Evolutionary conservation across 1,140 invertebrate genomes (phyloP).

Genomic region (Ceratosolen solmsi): DNA sequence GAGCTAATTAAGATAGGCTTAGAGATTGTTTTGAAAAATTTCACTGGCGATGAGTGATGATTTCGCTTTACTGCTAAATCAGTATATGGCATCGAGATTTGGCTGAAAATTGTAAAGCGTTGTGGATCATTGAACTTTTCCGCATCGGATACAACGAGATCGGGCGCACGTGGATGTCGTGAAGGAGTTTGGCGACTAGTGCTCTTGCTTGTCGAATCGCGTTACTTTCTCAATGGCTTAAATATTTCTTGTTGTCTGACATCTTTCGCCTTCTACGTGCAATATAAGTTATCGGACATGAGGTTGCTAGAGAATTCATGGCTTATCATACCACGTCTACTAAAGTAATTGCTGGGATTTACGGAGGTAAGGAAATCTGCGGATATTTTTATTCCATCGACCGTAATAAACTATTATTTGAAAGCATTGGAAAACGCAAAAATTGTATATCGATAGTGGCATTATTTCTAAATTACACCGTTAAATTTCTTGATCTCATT

Average conservation of each 20-base stretch:
- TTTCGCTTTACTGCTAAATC: neutral
- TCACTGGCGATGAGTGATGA: too few relatives aligned
- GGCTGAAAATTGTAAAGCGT: neutral
- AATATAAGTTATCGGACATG: neutral
- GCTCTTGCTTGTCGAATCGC: neutral
- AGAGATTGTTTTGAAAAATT: neutral
- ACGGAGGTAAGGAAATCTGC: neutral
- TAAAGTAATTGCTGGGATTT: neutral
- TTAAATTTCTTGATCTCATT: too few relatives aligned
- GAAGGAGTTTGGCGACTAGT: neutral
- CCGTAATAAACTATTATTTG: too few relatives aligned
- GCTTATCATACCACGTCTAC: neutral
- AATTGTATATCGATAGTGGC: too few relatives aligned
- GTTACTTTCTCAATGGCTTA: neutral
- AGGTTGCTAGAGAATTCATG: neutral
- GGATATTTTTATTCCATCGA: too few relatives aligned
- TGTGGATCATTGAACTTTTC: slow-evolving; percentile 4
- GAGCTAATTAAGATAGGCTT: neutral
- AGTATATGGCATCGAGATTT: neutral
- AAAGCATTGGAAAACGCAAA: too few relatives aligned
- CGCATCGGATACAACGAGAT: neutral
- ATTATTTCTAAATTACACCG: too few relatives aligned
- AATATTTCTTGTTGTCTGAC: neutral
- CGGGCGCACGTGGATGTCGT: neutral
- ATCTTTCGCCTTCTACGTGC: neutral